Base-by-base conservation (phyloP, 2,113 vertebrate species). In the Rhagologus leucostigma region DNA sequence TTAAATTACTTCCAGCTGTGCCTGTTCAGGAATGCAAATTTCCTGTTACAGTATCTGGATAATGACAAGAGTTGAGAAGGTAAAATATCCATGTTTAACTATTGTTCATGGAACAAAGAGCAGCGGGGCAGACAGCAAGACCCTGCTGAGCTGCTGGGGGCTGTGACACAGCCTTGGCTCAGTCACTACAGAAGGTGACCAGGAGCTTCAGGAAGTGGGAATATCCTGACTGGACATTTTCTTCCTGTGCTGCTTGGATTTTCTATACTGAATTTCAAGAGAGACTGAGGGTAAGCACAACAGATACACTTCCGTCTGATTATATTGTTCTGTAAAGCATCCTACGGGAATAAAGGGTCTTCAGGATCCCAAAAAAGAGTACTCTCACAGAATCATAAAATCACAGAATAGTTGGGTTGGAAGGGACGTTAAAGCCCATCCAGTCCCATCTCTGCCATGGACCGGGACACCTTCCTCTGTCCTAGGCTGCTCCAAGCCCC, bases 11-110 rank as follows among this genome's bases (percentile, higher is more conserved):
- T 90, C 79, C 90, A 94, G 86, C 94, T 95, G 94, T 94, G 87
- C 76, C 52, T 89, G 69, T 92, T 90, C 90, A 94, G 87, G 80
- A 97, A 92, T 76, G 78, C 81, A 93, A 93, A 95, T 96, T 95
- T 97, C 83, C 95, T 96, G 89, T 97, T 97, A 96, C 2, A 46
- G 80, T 96, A 93, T 96, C 92, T 92, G 92, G 71, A 68, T 87
- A 91, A 85, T 92, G 80, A 84, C 94, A 89, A 87, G 29, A 46
- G 69, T 52, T 84, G 67, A 78, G 65, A 80, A 93, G 82, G 76
- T 92, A 91, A 95, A 96, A 95, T 92, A 85, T 92, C 85, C 65
- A 30, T 87, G 84, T 94, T 69, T 65, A 81, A 47, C 46, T 16
- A 49, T 87, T 85, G 83, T 83, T 89, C 49, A 23, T 33, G 65